These are phyloP conservation scores for Lithophane ornitopus DNA, from an alignment of 2,888 invertebrate genomes.

Conservation along the genomic window DNA sequence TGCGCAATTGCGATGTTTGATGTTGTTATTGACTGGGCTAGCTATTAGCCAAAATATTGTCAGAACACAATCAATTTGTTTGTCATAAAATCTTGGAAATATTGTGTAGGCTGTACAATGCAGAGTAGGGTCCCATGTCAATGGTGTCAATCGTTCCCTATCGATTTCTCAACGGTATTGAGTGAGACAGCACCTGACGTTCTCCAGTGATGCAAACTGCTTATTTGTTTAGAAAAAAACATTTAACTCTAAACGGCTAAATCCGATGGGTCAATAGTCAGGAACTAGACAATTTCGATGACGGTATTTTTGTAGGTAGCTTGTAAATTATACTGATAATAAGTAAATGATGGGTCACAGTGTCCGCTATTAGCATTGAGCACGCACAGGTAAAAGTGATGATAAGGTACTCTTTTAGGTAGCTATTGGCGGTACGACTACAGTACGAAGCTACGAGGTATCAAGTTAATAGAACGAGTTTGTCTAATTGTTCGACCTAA, in stretches of 20 bases:
- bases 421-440: not conserved
- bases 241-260: conserved; percentile 9
- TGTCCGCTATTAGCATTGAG: conserved; percentile 12
- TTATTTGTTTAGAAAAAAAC: conserved; percentile 21
- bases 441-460: not conserved
- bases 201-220: conserved; percentile 18
- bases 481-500: conserved; percentile 11
- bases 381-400: conserved; percentile 3
- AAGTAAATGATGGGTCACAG: conserved; percentile 22
- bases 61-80: not conserved
- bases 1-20: too few species aligned
- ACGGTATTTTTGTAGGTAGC: conserved; percentile 8
- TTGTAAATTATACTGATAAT: conserved; percentile 21
- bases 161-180: conserved; percentile 2
- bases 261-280: conserved; percentile 28
- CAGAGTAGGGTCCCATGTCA: not conserved
- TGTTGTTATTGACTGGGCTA: too few species aligned
- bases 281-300: conserved; percentile 34
- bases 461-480: conserved; percentile 9
- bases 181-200: conserved; percentile 1
- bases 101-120: not conserved
- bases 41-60: not conserved
- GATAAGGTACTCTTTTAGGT: not conserved
- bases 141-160: not conserved
- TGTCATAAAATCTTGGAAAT: not conserved